Conservation (phyloP, 37 sponge, comb jelly and placozoan species). For the Crambe crambe region DNA sequence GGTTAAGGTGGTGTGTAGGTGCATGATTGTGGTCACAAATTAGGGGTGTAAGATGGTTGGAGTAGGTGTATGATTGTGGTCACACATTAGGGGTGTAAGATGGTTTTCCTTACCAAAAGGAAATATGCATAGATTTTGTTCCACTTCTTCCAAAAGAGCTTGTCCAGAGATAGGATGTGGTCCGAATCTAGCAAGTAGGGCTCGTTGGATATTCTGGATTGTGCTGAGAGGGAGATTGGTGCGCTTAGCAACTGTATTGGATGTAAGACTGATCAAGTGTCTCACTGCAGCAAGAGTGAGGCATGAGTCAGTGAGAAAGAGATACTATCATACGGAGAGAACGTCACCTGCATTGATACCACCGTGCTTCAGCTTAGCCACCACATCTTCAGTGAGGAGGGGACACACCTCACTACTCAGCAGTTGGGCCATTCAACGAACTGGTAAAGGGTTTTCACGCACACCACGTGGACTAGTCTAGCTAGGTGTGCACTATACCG, state of each 20-base stretch:
- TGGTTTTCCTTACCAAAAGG: conserved; percentile 32
- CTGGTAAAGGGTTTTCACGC: neutral
- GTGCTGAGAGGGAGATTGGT: neutral
- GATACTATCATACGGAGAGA: too few relatives aligned
- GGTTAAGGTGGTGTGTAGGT: too few relatives aligned
- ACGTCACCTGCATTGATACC: conserved; percentile 20
- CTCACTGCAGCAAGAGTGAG: neutral
- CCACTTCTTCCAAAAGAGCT: conserved; percentile 28
- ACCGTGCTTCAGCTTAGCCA: neutral
- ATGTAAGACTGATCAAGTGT: neutral
- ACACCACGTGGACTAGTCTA: too few relatives aligned
- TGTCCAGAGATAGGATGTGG: conserved; percentile 37
- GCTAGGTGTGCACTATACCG: too few relatives aligned
- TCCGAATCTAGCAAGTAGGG: neutral
- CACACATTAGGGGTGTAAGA: neutral
- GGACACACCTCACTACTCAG: conserved; percentile 10
- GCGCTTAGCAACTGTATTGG: neutral
- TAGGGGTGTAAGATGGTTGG: too few relatives aligned
- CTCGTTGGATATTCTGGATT: neutral
- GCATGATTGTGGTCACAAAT: neutral
- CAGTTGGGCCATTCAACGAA: neutral
- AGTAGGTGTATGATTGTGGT: too few relatives aligned
- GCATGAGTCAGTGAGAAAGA: too few relatives aligned
- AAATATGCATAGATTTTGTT: conserved; percentile 3
- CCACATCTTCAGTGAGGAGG: conserved; percentile 23